These are phyloP conservation scores for Megathymus violae DNA, from an alignment of 1,140 invertebrate species.

Conservation along the genomic window DNA sequence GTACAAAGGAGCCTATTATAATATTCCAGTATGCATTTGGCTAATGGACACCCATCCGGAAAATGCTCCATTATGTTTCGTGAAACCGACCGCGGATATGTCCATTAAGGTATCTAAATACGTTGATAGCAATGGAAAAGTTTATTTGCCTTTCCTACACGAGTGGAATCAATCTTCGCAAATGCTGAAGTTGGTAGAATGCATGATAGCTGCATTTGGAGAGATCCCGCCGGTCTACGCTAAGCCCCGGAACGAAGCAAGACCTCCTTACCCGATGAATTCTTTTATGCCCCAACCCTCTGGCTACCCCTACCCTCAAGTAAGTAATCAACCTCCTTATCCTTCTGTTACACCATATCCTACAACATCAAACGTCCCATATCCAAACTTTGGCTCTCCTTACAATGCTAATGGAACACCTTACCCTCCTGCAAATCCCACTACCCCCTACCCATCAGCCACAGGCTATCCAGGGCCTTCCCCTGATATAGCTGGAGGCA, in stretches of 20 bases:
- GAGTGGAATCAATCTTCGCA: constrained; percentile 96
- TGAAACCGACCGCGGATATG: constrained; percentile 98
- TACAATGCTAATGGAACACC: constrained; percentile 67
- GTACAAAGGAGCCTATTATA: constrained; percentile 95
- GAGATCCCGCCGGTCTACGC: constrained; percentile 97
- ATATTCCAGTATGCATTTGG: constrained; percentile 99
- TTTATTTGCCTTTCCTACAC: constrained; percentile 98
- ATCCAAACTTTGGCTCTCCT: constrained; percentile 67
- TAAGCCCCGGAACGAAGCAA: constrained; percentile 84
- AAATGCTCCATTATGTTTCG: constrained; percentile 98
- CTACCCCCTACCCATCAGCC: constrained; percentile 79
- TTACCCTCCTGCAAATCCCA: constrained; percentile 58
- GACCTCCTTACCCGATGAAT: constrained; percentile 86
- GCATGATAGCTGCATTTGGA: constrained; percentile 97
- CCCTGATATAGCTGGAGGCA: constrained; percentile 86
- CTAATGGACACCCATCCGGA: constrained; percentile 98
- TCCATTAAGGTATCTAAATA: constrained; percentile 96
- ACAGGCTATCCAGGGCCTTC: constrained; percentile 57
- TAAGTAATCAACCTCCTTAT: constrained; percentile 66
- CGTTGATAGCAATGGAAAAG: constrained; percentile 97
- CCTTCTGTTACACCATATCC: constrained; percentile 68
- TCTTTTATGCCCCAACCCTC: constrained; percentile 87
- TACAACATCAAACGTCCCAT: constrained; percentile 67
- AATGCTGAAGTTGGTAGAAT: constrained; percentile 93
- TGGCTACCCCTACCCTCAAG: constrained; percentile 65